Conservation (phyloP, 2,797 vertebrate species). For the Phalloptychus januarius region DNA sequence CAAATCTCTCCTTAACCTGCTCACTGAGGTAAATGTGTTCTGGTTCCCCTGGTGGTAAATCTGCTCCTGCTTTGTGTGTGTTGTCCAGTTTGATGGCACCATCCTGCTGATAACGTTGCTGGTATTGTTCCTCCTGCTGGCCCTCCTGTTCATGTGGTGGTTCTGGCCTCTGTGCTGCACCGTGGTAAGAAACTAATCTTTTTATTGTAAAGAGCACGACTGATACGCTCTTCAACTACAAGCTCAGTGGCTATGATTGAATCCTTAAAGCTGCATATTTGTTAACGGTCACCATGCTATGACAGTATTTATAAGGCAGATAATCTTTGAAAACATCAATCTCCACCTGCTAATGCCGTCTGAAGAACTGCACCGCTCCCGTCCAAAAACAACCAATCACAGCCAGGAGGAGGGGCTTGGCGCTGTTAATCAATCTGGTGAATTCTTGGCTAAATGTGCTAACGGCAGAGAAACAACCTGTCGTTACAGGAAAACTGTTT, state of each 20-base stretch:
- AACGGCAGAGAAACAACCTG: no score
- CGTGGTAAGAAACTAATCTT: constrained; percentile 77
- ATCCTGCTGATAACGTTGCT: constrained; percentile 90
- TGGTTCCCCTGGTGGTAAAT: background rate
- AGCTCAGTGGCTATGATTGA: background rate
- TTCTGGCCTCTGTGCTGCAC: constrained; percentile 88
- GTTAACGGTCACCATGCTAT: no score
- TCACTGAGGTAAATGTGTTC: no score
- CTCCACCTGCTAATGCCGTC: no score
- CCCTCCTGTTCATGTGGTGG: constrained; percentile 85
- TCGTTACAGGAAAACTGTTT: no score
- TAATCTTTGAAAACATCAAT: no score
- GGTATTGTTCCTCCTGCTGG: constrained; percentile 85
- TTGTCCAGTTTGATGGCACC: constrained; percentile 87
- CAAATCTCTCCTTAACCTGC: background rate
- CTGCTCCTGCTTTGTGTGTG: constrained; percentile 5
- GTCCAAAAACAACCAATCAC: no score
- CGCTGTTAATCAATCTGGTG: no score
- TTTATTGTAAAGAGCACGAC: background rate
- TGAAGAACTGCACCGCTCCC: no score
- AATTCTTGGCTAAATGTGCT: no score
- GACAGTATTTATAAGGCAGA: no score
- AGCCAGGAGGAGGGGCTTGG: no score
- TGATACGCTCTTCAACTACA: background rate
- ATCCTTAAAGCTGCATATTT: background rate